Base-by-base conservation (phyloP, 1,140 invertebrate genomes). In the Camponotus pennsylvanicus region DNA sequence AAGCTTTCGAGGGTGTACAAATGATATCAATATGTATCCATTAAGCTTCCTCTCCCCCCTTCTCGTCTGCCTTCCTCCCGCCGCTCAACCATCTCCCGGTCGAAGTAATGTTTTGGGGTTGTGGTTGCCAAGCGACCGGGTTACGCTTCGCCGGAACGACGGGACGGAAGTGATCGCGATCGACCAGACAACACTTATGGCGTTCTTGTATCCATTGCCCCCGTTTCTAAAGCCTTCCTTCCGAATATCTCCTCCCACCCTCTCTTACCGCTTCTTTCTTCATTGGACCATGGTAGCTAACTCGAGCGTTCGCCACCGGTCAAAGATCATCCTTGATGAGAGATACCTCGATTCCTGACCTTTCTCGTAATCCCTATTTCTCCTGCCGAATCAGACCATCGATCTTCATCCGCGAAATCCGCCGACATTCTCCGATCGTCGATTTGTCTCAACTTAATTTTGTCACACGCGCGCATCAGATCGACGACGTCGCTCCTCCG, bases 21-120 rank as follows among this genome's bases (percentile, higher is more conserved):
- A 93, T 92, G 92, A 92, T 93, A 93, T 93, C 92, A 92, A 93
- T 93, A 93, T 93, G 92, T 93, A 93, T 93, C 92, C 93, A 93
- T 93, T 93, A 93, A 93, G 89, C 75, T 52, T 52, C 61, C 49
- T 52, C 21, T 18, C 86, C 85, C 79, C 84, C 86, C 76, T 80
- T 80, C 45, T 40, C 5, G 11, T 4, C 8, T 27, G 18, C 27
- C 37, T 6, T 42, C 45, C 40, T 1, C 15, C 63, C 37, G 8
- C 42, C 63, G 57, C 52, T 67, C 52, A 37, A 49, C 76, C 40
- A 79, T 86, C 77, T 59, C 52, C 52, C 64, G 52, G 32, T 52
- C 85, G 82, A 75, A 85, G 89, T 91, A 92, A 92, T 93, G 92
- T 92, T 93, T 93, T 89, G 92, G 90, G 92, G 92, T 90, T 91